Evolutionary conservation across 2,888 invertebrate species (phyloP).

Genomic region (Tetramorium bicarinatum): DNA sequence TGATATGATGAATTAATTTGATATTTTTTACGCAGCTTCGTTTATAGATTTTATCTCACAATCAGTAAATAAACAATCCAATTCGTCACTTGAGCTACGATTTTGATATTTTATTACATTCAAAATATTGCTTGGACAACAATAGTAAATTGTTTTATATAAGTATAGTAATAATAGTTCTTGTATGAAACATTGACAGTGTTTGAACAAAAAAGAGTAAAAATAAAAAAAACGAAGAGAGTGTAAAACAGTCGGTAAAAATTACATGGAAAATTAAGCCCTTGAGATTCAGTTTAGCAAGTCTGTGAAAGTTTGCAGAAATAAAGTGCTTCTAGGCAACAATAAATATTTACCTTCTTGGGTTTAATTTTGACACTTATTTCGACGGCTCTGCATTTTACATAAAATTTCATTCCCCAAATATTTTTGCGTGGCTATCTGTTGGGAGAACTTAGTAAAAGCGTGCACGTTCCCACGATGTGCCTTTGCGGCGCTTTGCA

Average conservation of each 20-base stretch:
- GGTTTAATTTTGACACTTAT: slow-evolving; percentile 35
- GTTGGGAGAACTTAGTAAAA: slow-evolving; percentile 45
- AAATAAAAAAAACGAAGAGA: background rate
- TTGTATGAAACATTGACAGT: background rate
- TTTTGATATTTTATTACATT: background rate
- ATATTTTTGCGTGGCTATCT: slow-evolving; percentile 37
- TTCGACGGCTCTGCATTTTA: slow-evolving; percentile 30
- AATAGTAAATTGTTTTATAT: background rate
- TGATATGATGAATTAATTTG: too few species aligned
- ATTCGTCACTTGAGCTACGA: background rate
- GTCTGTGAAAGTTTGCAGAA: slow-evolving; percentile 4
- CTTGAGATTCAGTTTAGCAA: slow-evolving; percentile 19
- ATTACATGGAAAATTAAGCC: slow-evolving; percentile 32
- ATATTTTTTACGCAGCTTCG: background rate
- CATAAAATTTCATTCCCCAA: slow-evolving; percentile 45
- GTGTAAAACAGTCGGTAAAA: background rate
- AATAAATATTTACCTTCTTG: slow-evolving; percentile 44
- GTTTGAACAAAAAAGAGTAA: background rate
- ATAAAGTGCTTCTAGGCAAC: background rate
- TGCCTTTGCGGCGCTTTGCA: slow-evolving; percentile 36
- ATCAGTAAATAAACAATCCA: background rate
- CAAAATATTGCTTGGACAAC: background rate
- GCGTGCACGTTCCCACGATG: slow-evolving; percentile 16
- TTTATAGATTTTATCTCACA: background rate
- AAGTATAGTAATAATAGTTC: background rate